Base-by-base conservation (phyloP, 30 jellyfish, hydroid and myxozoan genomes). In the Aurelia sp. region DNA sequence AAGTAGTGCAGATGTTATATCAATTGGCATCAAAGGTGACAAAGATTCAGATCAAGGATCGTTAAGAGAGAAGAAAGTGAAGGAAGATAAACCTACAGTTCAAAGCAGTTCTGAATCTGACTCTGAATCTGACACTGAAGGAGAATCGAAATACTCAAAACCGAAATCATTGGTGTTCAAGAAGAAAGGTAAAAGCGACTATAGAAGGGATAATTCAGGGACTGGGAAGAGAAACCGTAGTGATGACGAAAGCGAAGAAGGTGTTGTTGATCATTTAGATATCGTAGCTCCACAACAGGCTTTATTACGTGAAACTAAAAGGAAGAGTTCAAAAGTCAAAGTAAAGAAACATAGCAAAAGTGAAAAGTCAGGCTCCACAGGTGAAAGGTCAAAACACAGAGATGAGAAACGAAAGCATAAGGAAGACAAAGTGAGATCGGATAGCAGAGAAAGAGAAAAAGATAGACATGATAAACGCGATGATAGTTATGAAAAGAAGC, bases 231-330 rank as follows among this genome's bases (percentile, higher is more conserved):
- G 68, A 44, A 71, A 67, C 52, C 38, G 57, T 31, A 57, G 92
- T 27, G 92, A 72, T 60, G 65, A 40, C 1, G 92, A 83, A 17
- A 60, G 67, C 21, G 98, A 91, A 16, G 88, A 78, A 65, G 91
- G 27, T 10, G 86, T 87, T 27, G 89, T 91, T n/a, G 98, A 91
- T 73, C 98, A 91, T 72, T 65, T 91, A 40, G 98, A 91, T 57
- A 91, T 91, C 13, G 84, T 88, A 6, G 96, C 92, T 2, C 98
- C 98, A 19, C 98, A 78, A 82, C 96, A 91, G 21, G 88, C 91
- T 18, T 38, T 70, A 69, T 31, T 67, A 31, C 40, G 86, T 57
- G 81, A 65, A 47, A 9, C 83, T 13, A 91, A 79, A 47, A 73
- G 57, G 74, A 89, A 81, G 65, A 63, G 67, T 47, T 38, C 52